Conservation (phyloP, 2,113 vertebrate species). For the Willisornis vidua region DNA sequence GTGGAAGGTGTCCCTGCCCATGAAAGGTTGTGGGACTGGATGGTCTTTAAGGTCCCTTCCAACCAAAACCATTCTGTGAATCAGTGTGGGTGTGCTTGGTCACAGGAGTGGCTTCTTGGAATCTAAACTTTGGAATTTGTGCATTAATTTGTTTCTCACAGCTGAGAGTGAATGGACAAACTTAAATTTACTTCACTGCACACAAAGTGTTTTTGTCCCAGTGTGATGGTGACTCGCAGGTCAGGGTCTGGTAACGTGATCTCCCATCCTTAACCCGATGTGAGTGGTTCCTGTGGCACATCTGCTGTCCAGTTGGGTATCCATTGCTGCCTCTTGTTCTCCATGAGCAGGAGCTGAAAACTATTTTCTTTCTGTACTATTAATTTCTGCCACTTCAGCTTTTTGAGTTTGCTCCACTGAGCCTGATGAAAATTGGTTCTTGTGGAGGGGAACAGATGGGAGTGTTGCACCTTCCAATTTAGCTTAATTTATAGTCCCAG, state of each 20-base stretch:
- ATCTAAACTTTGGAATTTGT: neutral
- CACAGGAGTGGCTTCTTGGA: neutral
- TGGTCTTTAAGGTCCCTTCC: too few relatives aligned
- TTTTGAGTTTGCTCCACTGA: neutral
- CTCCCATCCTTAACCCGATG: neutral
- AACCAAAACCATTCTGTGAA: too few relatives aligned
- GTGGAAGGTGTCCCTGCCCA: too few relatives aligned
- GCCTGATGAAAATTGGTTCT: neutral
- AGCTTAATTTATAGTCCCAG: neutral
- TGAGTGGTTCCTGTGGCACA: neutral
- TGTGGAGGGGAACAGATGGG: neutral
- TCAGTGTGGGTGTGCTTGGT: neutral
- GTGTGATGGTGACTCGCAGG: neutral
- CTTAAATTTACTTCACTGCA: neutral
- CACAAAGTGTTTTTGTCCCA: rapidly evolving
- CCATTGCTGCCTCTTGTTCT: neutral
- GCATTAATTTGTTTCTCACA: neutral
- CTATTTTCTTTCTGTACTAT: neutral
- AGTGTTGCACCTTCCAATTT: neutral
- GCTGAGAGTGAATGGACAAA: neutral
- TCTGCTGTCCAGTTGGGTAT: rapidly evolving
- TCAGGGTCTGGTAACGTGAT: rapidly evolving
- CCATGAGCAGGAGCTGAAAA: neutral
- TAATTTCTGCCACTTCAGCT: neutral
- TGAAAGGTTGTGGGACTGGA: too few relatives aligned